A percentile compares a stretch with the other conserved stretches of the same genome.
Evolutionary conservation across 2,797 vertebrate genomes (phyloP).

Genomic region (Eospalax fontanierii): DNA sequence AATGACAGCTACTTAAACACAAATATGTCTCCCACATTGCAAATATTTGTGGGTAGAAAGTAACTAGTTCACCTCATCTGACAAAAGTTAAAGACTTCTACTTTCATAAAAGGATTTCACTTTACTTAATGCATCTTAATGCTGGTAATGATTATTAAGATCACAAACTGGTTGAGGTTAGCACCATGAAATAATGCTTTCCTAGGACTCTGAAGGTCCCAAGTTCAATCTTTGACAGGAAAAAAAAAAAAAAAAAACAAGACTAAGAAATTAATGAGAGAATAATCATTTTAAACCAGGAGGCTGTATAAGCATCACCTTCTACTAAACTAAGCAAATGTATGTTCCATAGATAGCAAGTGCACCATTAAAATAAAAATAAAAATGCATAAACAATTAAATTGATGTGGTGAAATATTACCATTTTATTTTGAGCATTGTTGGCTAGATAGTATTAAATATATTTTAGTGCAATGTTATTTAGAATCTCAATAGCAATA

Average conservation of each 20-base stretch:
- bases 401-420: not conserved
- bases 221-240: not conserved
- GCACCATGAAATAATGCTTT: not conserved
- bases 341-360: constrained; percentile 22
- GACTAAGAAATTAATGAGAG: constrained; percentile 5
- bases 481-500: constrained; percentile 69
- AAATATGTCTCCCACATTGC: not conserved
- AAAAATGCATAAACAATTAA: not conserved
- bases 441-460: constrained; percentile 46
- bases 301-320: not conserved
- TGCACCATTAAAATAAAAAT: constrained; percentile 26
- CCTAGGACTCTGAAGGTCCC: not conserved
- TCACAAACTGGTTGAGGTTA: not conserved
- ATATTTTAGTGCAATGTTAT: constrained; percentile 60
- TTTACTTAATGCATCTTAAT: constrained; percentile 21
- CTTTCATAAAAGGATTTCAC: not conserved
- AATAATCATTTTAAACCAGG: constrained; percentile 7
- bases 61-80: not conserved
- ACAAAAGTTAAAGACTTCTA: constrained; percentile 27
- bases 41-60: not conserved
- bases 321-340: not conserved
- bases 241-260: not conserved
- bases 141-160: not conserved
- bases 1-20: not conserved
- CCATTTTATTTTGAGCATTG: constrained; percentile 58